These are phyloP conservation scores for Temnopleurus reevesii DNA, from an alignment of 53 echinoderm and acorn worm genomes.

Conservation along the genomic window DNA sequence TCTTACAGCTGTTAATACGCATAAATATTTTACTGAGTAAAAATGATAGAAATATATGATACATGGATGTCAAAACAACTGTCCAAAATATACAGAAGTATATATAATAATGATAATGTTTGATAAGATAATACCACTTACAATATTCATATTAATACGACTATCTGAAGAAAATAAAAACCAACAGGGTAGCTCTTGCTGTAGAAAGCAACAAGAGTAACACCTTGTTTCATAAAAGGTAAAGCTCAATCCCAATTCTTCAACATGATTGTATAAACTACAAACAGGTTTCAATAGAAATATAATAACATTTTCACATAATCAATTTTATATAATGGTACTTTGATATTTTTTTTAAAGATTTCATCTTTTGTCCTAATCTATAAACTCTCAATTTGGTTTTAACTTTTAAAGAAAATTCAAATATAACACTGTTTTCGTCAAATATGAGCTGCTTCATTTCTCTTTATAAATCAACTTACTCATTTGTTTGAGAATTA, in stretches of 20 bases:
- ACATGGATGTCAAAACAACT: slow-evolving; percentile 58
- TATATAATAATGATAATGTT: slow-evolving; percentile 49
- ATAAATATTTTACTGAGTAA: slow-evolving; percentile 63
- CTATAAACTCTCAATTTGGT: too few species aligned
- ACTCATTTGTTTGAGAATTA: too few species aligned
- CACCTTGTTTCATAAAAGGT: slow-evolving; percentile 15
- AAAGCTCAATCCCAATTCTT: slow-evolving; percentile 49
- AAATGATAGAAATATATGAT: slow-evolving; percentile 60
- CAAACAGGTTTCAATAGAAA: slow-evolving; percentile 55
- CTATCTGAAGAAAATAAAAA: slow-evolving; percentile 38
- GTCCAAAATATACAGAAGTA: slow-evolving; percentile 63
- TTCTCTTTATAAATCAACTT: too few species aligned
- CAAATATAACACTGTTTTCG: too few species aligned
- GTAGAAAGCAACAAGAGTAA: slow-evolving; percentile 11
- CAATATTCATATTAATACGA: slow-evolving; percentile 42
- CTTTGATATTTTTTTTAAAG: not conserved
- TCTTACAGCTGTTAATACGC: slow-evolving; percentile 40
- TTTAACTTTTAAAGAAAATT: too few species aligned
- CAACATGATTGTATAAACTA: slow-evolving; percentile 43
- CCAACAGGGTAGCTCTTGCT: slow-evolving; percentile 10
- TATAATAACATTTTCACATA: slow-evolving; percentile 23
- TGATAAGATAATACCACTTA: slow-evolving; percentile 31
- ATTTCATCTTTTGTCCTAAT: not conserved
- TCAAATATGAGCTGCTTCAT: too few species aligned
- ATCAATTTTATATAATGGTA: not conserved